Conservation (phyloP, 2,888 invertebrate species). For the Drosophila eohydei region DNA sequence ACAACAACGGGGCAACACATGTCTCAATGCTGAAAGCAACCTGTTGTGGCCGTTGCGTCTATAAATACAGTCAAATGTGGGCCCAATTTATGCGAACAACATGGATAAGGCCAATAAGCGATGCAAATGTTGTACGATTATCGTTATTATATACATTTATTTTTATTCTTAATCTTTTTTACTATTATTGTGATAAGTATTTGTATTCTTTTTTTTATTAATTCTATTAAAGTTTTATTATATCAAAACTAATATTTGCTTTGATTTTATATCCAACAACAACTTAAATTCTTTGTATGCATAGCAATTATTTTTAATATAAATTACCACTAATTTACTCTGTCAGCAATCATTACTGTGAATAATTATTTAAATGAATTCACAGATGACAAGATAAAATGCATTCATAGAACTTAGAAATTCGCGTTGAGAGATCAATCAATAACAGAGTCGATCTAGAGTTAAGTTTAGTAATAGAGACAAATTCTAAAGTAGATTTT, state of each 20-base stretch:
- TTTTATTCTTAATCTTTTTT: not conserved
- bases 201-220: not conserved
- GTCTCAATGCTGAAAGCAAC: conserved; percentile 56
- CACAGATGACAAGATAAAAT: not conserved
- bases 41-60: conserved; percentile 62
- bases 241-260: not conserved
- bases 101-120: conserved; percentile 11
- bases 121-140: not conserved
- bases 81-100: not conserved
- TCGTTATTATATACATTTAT: not conserved
- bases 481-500: not conserved
- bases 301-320: not conserved
- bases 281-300: not conserved
- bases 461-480: not conserved
- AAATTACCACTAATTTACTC: not conserved
- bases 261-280: not conserved
- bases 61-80: conserved; percentile 33
- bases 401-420: not conserved
- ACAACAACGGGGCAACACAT: conserved; percentile 49
- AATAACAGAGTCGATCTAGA: not conserved
- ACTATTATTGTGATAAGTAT: not conserved
- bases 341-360: not conserved
- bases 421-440: not conserved
- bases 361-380: not conserved
- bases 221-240: not conserved